Base-by-base conservation (phyloP, 2,888 invertebrate species). In the Synanthedon myopaeformis region DNA sequence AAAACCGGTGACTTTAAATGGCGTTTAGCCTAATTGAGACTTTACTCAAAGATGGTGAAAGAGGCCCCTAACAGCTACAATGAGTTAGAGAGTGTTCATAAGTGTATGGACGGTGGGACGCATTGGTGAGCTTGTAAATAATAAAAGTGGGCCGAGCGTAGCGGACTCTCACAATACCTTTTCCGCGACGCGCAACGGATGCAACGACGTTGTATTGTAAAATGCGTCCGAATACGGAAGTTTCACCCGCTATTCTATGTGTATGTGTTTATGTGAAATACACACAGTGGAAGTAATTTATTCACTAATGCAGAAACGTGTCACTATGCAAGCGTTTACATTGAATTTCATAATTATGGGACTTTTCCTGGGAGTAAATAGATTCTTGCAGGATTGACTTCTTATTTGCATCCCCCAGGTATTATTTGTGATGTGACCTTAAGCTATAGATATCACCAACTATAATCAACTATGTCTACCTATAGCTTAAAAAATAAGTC, bases 91-190 rank as follows among this genome's bases (percentile, higher is more conserved):
- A 4, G 23, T 23, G 23, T 23, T 67, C 64, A 63, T 65, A 69
- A 72, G 69, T 62, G 65, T 61, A 61, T 61, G 61, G 68, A 64
- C 67, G 67, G 64, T 57, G 8, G 65, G 69, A 66, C 70, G 64
- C 70, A 66, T 65, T 64, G 68, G 57, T 60, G 23, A 23, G 23
- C 69, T 64, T 67, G 68, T 65, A 69, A 45, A 45, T 45, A 8
- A 35, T 35, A 35, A 73, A 74, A 70, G 72, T 76, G 72, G 76
- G 74, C 64, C 77, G 71, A 60, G 58, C 54, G 64, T 59, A 65
- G 64, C 64, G 66, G 56, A 56, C 61, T 63, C 56, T 55, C 58
- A 82, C 82, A 82, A 81, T 77, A 76, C 76, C 73, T 70, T 74
- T 76, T 72, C 76, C 70, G 66, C 59, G 61, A 63, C 59, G 49